phyloP scores from a whole-genome alignment of 2,113 vertebrate species.

The Cebidichthys violaceus region DNA sequence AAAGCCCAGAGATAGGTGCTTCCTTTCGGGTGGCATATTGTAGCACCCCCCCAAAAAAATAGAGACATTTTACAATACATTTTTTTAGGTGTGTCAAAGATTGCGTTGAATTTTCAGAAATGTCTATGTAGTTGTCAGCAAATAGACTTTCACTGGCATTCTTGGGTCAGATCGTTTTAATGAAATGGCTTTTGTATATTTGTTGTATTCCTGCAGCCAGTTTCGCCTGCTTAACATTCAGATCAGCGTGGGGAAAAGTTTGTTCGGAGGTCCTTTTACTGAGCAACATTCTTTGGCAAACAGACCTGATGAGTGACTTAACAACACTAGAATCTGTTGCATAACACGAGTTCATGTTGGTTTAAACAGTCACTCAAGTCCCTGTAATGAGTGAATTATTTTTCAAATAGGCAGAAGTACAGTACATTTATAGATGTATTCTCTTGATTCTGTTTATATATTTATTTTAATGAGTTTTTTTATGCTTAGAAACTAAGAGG shows the following conservation, averaged over 20 bases:
- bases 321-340: conserved; percentile 46
- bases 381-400: background rate
- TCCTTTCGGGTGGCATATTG: conserved; percentile 11
- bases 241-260: conserved; percentile 54
- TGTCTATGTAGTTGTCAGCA: background rate
- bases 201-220: conserved; percentile 23
- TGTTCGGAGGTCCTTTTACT: conserved; percentile 62
- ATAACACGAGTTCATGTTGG: conserved; percentile 35
- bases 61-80: conserved; percentile 16
- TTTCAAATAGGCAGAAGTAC: background rate
- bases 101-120: background rate
- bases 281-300: conserved; percentile 69
- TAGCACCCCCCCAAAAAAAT: background rate
- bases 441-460: background rate
- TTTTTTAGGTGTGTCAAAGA: background rate
- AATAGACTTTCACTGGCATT: background rate
- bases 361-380: conserved; percentile 33
- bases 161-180: background rate
- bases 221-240: conserved; percentile 69
- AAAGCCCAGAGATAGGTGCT: conserved; percentile 51
- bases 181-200: conserved; percentile 11
- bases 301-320: conserved; percentile 37
- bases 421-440: background rate
- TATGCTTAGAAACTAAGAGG: background rate
- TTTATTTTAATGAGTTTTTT: background rate